Conservation (phyloP, 1,140 invertebrate species). For the Eriosoma lanigerum region DNA sequence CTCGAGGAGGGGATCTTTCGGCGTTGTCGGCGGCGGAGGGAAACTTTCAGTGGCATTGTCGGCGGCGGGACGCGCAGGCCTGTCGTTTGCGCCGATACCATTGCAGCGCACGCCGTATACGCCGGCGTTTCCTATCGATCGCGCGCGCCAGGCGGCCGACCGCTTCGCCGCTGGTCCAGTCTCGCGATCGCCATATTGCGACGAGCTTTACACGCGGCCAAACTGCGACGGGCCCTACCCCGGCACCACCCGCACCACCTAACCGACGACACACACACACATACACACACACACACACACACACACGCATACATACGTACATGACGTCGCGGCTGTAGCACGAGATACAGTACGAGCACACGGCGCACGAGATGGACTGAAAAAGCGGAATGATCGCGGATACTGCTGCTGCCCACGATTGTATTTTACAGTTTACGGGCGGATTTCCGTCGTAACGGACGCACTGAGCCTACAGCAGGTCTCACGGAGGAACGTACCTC, state of each 20-base stretch:
- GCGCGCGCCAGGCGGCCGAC: conserved; percentile 33
- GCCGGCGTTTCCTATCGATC: conserved; percentile 41
- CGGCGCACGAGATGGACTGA: conserved; percentile 5
- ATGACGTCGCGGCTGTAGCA: no score
- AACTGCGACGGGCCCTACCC: conserved; percentile 22
- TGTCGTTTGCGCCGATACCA: not conserved
- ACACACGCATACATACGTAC: no score
- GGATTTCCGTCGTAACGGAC: not conserved
- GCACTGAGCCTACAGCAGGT: no score
- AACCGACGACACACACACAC: not conserved
- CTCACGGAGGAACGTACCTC: not conserved
- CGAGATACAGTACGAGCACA: not conserved
- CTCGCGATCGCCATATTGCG: conserved; percentile 44
- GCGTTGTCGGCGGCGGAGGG: not conserved
- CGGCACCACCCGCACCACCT: not conserved
- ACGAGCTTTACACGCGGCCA: conserved; percentile 45
- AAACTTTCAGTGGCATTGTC: not conserved
- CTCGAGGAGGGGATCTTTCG: no score
- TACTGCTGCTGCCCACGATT: not conserved
- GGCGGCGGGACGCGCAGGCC: conserved; percentile 10
- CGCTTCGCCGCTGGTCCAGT: conserved; percentile 37
- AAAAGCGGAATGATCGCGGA: not conserved
- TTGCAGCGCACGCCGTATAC: conserved; percentile 8
- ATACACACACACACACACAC: not conserved
- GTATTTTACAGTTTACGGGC: not conserved